phyloP scores from a whole-genome alignment of 2,888 invertebrate genomes.

The Caenorhabditis sp. region DNA sequence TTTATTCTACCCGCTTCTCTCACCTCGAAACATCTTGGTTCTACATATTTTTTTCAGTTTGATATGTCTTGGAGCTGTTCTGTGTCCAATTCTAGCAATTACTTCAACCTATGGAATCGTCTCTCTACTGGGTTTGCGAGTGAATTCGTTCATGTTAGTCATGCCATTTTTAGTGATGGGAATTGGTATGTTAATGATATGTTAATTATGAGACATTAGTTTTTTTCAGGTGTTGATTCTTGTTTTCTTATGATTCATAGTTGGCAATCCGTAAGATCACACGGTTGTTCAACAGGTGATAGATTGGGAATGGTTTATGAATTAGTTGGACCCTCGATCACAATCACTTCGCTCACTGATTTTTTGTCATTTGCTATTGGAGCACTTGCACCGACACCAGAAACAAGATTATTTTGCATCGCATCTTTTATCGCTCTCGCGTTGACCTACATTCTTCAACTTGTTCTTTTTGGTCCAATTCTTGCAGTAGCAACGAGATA shows the following conservation, averaged over 20 bases:
- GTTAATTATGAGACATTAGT: not conserved
- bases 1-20: no score
- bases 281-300: constrained; percentile 48
- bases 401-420: constrained; percentile 69
- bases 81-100: constrained; percentile 68
- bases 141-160: constrained; percentile 69
- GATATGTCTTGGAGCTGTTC: constrained; percentile 53
- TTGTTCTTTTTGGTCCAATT: constrained; percentile 67
- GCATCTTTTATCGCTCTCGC: constrained; percentile 67
- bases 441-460: constrained; percentile 62
- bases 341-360: constrained; percentile 70
- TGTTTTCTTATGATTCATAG: constrained; percentile 67
- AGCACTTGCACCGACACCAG: constrained; percentile 69
- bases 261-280: constrained; percentile 60
- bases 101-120: constrained; percentile 65
- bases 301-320: constrained; percentile 62
- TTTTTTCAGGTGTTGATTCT: constrained; percentile 60
- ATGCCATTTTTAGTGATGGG: constrained; percentile 70
- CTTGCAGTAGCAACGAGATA: constrained; percentile 60
- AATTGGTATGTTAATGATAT: constrained; percentile 53
- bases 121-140: constrained; percentile 54
- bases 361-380: constrained; percentile 69
- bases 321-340: constrained; percentile 68
- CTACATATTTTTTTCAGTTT: constrained; percentile 24
- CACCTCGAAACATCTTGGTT: no score